These are phyloP conservation scores for Florisuga fusca DNA, from an alignment of 2,797 vertebrate genomes.

Conservation along the genomic window DNA sequence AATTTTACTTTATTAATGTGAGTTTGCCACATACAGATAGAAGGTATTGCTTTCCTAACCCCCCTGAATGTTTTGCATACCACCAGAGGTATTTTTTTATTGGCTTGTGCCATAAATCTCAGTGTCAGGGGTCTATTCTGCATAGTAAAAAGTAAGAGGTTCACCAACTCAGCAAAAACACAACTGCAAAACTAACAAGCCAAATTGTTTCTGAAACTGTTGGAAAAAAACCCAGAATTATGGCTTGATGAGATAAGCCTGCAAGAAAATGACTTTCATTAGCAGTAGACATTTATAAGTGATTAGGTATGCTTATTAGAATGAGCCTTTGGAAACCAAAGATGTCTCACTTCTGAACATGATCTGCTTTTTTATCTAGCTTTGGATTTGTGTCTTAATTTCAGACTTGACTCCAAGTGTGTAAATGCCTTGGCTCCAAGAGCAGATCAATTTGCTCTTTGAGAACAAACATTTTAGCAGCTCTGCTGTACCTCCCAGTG, in stretches of 20 bases:
- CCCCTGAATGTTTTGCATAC: slow-evolving; percentile 42
- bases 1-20: neutral
- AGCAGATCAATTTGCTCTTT: neutral
- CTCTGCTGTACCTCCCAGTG: neutral
- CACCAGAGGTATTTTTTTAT: slow-evolving; percentile 1
- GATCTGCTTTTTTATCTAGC: neutral
- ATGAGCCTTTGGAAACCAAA: neutral
- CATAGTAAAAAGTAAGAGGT: slow-evolving; percentile 1
- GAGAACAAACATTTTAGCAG: neutral
- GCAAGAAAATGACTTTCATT: neutral
- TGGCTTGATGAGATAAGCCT: neutral
- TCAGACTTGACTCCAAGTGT: neutral
- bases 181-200: neutral
- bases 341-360: neutral
- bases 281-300: neutral
- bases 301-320: neutral
- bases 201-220: neutral
- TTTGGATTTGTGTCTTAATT: neutral
- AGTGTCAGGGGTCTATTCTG: neutral
- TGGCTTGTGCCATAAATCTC: slow-evolving; percentile 42
- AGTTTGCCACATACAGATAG: neutral
- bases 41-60: slow-evolving; percentile 28
- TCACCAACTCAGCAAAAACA: slow-evolving; percentile 22
- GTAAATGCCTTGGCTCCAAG: neutral
- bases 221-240: neutral